Base-by-base conservation (phyloP, 2,113 vertebrate genomes). In the Nothobranchius kuhntae region DNA sequence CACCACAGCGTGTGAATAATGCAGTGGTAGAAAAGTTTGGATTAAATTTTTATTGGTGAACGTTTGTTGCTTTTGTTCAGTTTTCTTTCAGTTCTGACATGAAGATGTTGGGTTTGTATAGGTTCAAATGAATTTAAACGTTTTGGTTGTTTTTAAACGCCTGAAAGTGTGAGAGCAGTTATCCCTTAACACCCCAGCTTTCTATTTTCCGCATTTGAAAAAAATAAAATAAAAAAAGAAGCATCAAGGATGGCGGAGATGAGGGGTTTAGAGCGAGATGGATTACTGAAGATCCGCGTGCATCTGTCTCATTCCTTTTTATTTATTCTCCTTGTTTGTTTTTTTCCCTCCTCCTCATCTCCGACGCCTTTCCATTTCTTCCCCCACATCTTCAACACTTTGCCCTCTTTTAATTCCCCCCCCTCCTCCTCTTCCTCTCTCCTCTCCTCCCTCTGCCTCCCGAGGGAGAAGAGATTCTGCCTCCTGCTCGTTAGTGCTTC, bases 401-500 rank as follows among this genome's bases (percentile, higher is more conserved):
- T 85, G 86, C 87, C 83, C 80, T 80, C 76, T 85, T 86, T 85
- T 86, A 87, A 80, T 79, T 45, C 68, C 4, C 71, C 65, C 54
- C 61, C 50, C 50, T 58, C 55, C 38, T 59, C 65, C 53, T 26
- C 71, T 38, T 59, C 75, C 65, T 84, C 80, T 83, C 72, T 66
- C 65, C 72, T 68, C 87, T 67, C 77, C 75, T 66, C 81, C 73
- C 80, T 78, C 77, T 66, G 68, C 76, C 80, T 91, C 92, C 91
- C 91, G 42, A 81, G 91, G 90, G 92, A 90, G 73, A 88, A 88
- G 87, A 90, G 90, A 91, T 90, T 91, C 88, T 90, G 92, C 92
- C 91, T 91, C 91, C 90, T 92, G 93, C 93, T 94, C 91, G 91
- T 94, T 94, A 94, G 89, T 80, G 89, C 91, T 92, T 87, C 84